These are phyloP conservation scores for Caenorhabditis sp. DNA, from an alignment of 2,888 invertebrate species.

Conservation along the genomic window DNA sequence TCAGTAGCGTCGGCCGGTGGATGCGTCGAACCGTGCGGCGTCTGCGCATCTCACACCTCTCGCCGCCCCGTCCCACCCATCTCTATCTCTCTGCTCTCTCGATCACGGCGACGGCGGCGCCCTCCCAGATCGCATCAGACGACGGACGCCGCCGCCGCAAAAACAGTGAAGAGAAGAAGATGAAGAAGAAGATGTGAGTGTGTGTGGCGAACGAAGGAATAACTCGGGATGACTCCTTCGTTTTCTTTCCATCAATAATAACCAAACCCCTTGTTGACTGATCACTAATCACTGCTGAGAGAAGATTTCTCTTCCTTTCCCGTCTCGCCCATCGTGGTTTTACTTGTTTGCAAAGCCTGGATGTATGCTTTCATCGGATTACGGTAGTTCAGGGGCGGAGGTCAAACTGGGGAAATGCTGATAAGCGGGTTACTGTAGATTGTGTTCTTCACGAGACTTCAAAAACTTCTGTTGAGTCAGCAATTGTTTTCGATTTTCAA, in stretches of 20 bases:
- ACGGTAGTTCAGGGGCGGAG: slow-evolving; percentile 2
- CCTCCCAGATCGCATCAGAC: slow-evolving; percentile 41
- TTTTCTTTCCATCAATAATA: background rate
- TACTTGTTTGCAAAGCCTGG: slow-evolving; percentile 29
- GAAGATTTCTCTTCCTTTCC: background rate
- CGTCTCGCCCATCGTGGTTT: slow-evolving; percentile 3
- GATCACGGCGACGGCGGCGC: slow-evolving; percentile 24
- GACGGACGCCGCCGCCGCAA: slow-evolving; percentile 24
- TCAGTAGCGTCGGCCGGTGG: slow-evolving; percentile 41
- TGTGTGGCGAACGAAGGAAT: slow-evolving; percentile 33
- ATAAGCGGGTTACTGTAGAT: too few relatives aligned
- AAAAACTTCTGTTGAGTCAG: too few relatives aligned
- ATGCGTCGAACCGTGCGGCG: slow-evolving; percentile 23
- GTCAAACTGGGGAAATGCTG: background rate
- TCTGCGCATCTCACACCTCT: slow-evolving; percentile 28
- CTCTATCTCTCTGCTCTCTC: slow-evolving; percentile 44
- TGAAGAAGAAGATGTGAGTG: slow-evolving; percentile 11
- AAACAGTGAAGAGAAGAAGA: slow-evolving; percentile 15
- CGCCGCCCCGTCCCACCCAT: slow-evolving; percentile 43
- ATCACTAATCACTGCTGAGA: slow-evolving; percentile 25
- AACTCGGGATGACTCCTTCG: slow-evolving; percentile 43
- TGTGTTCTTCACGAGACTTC: too few relatives aligned
- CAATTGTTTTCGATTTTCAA: too few relatives aligned
- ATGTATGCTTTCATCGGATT: background rate
- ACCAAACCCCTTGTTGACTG: slow-evolving; percentile 39